These are phyloP conservation scores for Myiotriccus ornatus DNA, from an alignment of 2,797 vertebrate genomes.

Conservation along the genomic window DNA sequence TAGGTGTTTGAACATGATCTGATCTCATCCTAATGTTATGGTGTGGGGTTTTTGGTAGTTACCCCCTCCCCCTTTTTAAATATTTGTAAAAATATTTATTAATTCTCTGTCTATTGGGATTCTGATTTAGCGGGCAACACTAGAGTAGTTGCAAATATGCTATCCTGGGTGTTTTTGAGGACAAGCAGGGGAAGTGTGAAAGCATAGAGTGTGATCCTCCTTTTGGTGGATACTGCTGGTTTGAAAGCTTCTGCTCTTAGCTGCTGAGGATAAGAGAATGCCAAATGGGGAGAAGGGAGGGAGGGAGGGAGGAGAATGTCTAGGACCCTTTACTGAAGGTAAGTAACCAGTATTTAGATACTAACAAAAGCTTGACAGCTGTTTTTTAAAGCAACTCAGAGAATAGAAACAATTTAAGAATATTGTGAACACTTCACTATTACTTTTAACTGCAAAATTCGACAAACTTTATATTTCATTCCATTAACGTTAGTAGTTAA, in stretches of 20 bases:
- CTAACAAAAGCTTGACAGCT: neutral
- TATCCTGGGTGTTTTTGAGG: neutral
- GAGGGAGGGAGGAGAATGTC: neutral
- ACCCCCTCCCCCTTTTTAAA: neutral
- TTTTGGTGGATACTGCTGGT: neutral
- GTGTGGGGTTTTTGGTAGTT: neutral
- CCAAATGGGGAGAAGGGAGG: neutral
- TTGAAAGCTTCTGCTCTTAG: neutral
- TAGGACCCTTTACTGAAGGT: neutral
- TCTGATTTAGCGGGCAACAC: neutral
- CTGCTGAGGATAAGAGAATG: neutral
- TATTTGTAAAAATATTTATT: neutral
- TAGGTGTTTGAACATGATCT: neutral
- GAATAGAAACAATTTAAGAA: neutral
- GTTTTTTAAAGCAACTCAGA: neutral
- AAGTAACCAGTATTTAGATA: conserved; percentile 6
- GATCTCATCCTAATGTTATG: neutral
- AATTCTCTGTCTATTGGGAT: neutral
- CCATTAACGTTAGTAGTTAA: conserved; percentile 21
- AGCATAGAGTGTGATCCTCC: neutral
- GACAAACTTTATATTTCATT: conserved; percentile 27
- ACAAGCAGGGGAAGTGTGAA: neutral
- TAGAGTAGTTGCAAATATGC: neutral
- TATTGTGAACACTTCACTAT: neutral
- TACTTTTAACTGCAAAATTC: neutral